Evolutionary conservation across 2,113 vertebrate species (phyloP).

Genomic region (Colinus virginianus): DNA sequence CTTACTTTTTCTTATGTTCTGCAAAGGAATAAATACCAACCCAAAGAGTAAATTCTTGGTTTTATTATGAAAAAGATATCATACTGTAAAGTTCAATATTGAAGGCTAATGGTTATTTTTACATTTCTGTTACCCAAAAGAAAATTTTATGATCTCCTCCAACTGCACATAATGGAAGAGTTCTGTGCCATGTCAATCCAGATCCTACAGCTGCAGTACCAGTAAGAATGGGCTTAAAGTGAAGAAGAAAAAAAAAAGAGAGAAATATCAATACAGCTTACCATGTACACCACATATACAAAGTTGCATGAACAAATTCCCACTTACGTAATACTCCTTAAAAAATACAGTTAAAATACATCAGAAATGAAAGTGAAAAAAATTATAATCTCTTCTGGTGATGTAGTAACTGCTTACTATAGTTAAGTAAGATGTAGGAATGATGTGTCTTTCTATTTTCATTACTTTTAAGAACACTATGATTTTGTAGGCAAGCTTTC

Average conservation of each 20-base stretch:
- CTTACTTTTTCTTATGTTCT: neutral
- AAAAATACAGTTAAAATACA: neutral
- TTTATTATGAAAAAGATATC: constrained; percentile 10
- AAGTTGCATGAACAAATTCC: neutral
- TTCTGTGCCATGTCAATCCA: constrained; percentile 94
- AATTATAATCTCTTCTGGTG: neutral
- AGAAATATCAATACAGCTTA: neutral
- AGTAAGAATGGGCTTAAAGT: constrained; percentile 86
- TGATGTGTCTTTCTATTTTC: neutral
- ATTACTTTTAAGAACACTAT: neutral
- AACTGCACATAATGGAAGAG: constrained; percentile 90
- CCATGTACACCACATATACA: neutral
- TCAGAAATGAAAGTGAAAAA: neutral
- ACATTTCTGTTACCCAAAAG: constrained; percentile 98
- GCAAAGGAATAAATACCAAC: neutral
- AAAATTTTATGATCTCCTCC: constrained; percentile 93
- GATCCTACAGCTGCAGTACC: constrained; percentile 89
- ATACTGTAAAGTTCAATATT: neutral
- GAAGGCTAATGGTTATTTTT: constrained; percentile 52
- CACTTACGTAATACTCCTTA: neutral
- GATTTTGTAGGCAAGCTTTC: neutral
- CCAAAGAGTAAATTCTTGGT: neutral
- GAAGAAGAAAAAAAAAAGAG: neutral
- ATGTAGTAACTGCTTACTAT: neutral
- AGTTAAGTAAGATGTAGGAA: neutral